phyloP scores from a whole-genome alignment of 2,888 invertebrate species.

The Ophion ellenae region DNA sequence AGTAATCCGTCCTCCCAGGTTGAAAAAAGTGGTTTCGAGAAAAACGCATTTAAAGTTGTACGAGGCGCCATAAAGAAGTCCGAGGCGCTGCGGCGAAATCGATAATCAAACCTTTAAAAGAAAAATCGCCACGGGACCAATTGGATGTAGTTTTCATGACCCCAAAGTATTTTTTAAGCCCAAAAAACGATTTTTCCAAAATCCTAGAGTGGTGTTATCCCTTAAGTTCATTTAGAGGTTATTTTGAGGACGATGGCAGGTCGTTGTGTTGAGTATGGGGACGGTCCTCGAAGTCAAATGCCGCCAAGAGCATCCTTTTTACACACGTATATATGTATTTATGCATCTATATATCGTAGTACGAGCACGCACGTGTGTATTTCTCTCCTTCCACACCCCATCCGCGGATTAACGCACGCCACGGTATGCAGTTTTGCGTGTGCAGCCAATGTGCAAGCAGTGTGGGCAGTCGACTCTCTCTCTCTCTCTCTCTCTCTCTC shows the following conservation, averaged over 20 bases:
- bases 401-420: slow-evolving; percentile 67
- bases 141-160: no score
- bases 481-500: neutral
- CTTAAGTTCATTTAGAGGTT: neutral
- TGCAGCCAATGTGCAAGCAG: slow-evolving; percentile 44
- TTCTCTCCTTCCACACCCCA: slow-evolving; percentile 21
- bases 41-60: no score
- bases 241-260: neutral
- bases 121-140: no score
- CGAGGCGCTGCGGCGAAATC: no score
- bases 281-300: neutral
- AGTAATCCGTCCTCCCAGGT: no score
- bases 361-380: slow-evolving; percentile 58
- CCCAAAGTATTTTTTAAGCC: no score
- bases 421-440: slow-evolving; percentile 60
- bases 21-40: no score
- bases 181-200: no score
- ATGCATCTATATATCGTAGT: slow-evolving; percentile 4
- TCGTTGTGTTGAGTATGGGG: neutral
- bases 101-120: no score
- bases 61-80: no score
- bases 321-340: neutral
- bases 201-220: no score
- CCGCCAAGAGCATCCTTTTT: neutral
- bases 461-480: slow-evolving; percentile 32